phyloP scores from a whole-genome alignment of 2,888 invertebrate species.

The Ommatoiulus sabulosus region DNA sequence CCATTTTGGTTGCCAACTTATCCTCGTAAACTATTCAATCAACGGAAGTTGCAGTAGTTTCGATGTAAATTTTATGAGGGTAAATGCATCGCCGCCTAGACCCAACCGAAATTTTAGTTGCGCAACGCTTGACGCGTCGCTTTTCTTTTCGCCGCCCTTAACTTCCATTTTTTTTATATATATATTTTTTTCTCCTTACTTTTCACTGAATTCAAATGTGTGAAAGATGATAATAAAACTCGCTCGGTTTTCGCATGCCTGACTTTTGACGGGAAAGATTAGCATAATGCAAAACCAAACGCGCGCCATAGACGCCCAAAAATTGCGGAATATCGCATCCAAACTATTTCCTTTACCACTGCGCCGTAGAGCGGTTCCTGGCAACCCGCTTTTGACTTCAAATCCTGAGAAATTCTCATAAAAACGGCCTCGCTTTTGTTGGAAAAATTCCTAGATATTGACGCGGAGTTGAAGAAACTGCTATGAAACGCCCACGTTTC shows the following conservation, averaged over 20 bases:
- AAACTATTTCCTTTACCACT: constrained; percentile 29
- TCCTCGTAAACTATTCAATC: constrained; percentile 43
- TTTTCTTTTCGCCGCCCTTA: neutral
- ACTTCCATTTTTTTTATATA: constrained; percentile 15
- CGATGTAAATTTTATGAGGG: constrained; percentile 13
- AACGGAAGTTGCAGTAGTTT: constrained; percentile 43
- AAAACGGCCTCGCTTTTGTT: constrained; percentile 12
- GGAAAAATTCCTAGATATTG: neutral
- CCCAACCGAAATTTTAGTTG: neutral
- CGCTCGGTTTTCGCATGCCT: constrained; percentile 27
- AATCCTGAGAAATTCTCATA: neutral
- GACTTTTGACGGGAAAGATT: constrained; percentile 36
- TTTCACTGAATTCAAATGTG: constrained; percentile 43
- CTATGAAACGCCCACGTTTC: neutral
- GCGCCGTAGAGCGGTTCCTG: neutral
- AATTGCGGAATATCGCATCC: constrained; percentile 21
- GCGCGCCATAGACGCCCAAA: neutral
- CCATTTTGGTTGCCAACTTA: constrained; percentile 5
- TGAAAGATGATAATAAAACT: constrained; percentile 43
- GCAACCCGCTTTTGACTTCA: neutral
- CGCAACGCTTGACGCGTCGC: neutral
- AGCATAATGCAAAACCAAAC: constrained; percentile 30
- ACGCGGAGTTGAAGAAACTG: neutral
- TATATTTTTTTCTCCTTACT: neutral
- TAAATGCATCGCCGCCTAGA: neutral